Conservation (phyloP, 2,113 vertebrate genomes). For the Gasterosteus nipponicus region DNA sequence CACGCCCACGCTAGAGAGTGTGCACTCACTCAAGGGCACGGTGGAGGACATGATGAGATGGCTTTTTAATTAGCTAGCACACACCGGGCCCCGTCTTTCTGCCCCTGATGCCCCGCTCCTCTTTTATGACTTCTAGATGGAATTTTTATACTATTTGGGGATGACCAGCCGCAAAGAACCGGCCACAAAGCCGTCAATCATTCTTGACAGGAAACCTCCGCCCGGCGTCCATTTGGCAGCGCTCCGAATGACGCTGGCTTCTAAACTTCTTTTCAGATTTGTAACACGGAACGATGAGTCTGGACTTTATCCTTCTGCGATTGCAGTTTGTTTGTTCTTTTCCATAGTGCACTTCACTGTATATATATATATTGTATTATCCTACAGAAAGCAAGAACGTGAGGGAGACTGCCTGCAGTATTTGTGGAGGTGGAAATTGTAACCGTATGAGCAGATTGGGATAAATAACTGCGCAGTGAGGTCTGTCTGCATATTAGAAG, state of each 20-base stretch:
- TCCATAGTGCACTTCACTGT: background rate
- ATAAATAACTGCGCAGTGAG: background rate
- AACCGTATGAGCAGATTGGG: background rate
- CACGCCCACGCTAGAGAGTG: slow-evolving; percentile 74
- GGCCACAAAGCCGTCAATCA: slow-evolving; percentile 68
- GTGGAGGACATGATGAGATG: slow-evolving; percentile 91
- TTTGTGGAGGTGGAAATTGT: background rate
- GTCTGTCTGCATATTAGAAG: slow-evolving; percentile 3
- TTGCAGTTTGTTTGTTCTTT: slow-evolving; percentile 35
- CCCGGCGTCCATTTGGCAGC: slow-evolving; percentile 53
- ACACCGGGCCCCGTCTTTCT: slow-evolving; percentile 69
- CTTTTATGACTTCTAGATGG: slow-evolving; percentile 78
- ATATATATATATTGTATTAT: background rate
- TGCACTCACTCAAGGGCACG: slow-evolving; percentile 89
- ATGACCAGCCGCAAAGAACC: slow-evolving; percentile 73
- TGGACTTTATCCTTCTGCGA: slow-evolving; percentile 21
- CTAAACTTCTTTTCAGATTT: slow-evolving; percentile 45
- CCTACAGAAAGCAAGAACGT: background rate
- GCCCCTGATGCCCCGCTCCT: slow-evolving; percentile 60
- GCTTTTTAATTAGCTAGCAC: slow-evolving; percentile 81
- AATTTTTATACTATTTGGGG: slow-evolving; percentile 80
- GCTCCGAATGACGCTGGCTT: slow-evolving; percentile 45
- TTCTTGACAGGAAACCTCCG: slow-evolving; percentile 69
- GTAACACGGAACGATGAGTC: slow-evolving; percentile 16
- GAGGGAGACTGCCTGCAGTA: background rate